Conservation (phyloP, 2,113 vertebrate genomes). For the Sylvilagus bachmani region DNA sequence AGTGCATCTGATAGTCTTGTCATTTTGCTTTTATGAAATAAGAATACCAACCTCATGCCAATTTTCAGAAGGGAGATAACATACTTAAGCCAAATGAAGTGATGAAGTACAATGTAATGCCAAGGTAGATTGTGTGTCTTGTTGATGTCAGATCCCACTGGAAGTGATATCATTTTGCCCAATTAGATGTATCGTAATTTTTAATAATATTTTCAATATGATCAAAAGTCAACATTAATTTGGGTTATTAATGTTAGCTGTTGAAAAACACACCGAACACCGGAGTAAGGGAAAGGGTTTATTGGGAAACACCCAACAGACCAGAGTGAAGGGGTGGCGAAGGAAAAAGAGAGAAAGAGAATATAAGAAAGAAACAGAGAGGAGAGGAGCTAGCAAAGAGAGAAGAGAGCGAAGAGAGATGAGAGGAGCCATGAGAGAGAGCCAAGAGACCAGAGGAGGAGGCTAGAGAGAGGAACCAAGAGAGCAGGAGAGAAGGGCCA, state of each 20-base stretch:
- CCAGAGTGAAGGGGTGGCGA: too few relatives aligned
- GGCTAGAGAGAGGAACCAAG: too few relatives aligned
- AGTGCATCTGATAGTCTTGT: conserved; percentile 41
- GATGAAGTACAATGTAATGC: not conserved
- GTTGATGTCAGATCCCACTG: not conserved
- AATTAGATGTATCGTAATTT: not conserved
- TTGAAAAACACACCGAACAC: too few relatives aligned
- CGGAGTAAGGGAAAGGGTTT: too few relatives aligned
- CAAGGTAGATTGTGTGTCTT: not conserved
- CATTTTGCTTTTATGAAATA: conserved; percentile 57
- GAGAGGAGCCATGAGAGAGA: too few relatives aligned
- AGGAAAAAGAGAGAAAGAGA: too few relatives aligned
- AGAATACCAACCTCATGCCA: not conserved
- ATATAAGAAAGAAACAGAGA: too few relatives aligned
- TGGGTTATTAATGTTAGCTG: not conserved
- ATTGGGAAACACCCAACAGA: too few relatives aligned
- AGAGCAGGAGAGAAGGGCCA: too few relatives aligned
- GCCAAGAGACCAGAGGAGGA: too few relatives aligned
- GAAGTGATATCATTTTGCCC: not conserved
- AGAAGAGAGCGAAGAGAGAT: too few relatives aligned
- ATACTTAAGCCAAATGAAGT: accelerated
- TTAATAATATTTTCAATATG: not conserved
- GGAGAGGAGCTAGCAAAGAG: too few relatives aligned
- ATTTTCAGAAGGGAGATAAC: conserved; percentile 22
- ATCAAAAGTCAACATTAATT: not conserved